Conservation (phyloP, 2,113 vertebrate species). For the Oplegnathus fasciatus region DNA sequence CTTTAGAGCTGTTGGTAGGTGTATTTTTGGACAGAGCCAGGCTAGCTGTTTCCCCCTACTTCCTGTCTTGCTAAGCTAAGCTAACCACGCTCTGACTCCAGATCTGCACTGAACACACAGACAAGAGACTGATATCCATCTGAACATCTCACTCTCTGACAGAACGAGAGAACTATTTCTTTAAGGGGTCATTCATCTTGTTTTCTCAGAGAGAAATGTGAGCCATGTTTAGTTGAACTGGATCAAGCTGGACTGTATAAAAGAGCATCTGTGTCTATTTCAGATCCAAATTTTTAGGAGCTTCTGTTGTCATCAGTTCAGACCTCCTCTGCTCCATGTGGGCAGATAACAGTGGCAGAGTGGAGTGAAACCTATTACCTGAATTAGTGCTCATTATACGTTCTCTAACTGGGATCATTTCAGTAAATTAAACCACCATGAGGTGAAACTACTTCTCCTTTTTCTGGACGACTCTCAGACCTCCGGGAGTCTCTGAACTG, state of each 20-base stretch:
- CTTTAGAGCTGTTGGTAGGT: too few species aligned
- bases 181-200: neutral
- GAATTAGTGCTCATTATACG: slow-evolving; percentile 35
- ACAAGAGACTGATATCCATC: neutral
- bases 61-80: slow-evolving; percentile 1
- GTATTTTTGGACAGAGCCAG: neutral
- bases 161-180: neutral
- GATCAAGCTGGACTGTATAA: neutral
- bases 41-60: neutral
- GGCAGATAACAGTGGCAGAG: slow-evolving; percentile 30
- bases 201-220: neutral
- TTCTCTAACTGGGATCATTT: slow-evolving; percentile 27
- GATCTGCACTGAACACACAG: neutral
- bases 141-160: neutral
- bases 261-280: neutral
- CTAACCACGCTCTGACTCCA: neutral
- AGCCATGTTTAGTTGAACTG: neutral
- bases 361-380: slow-evolving; percentile 24
- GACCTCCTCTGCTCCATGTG: slow-evolving; percentile 20
- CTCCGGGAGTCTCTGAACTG: neutral
- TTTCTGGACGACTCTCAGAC: neutral
- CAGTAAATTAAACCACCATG: slow-evolving; percentile 27
- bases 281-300: neutral
- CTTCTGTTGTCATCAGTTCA: neutral
- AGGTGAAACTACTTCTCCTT: slow-evolving; percentile 39